Percentiles rank a stretch among this genome's conserved stretches.
phyloP scores from a whole-genome alignment of 2,888 invertebrate genomes.

The Callinectes sapidus region DNA sequence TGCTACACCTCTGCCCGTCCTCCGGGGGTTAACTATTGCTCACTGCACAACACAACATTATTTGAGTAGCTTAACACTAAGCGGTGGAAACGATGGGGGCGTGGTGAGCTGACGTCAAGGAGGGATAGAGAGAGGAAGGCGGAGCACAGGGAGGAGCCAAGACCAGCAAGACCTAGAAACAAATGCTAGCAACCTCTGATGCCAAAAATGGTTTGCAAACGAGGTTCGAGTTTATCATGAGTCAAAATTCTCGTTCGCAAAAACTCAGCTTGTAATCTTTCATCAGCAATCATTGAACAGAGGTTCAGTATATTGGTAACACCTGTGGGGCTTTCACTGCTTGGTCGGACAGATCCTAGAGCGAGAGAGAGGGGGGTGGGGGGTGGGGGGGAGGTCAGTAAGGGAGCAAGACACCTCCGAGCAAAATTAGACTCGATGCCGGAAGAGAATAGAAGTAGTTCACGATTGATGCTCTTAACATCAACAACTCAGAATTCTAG shows the following conservation, averaged over 20 bases:
- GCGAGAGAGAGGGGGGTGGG: too few relatives aligned
- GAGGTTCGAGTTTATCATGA: neutral
- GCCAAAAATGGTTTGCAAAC: neutral
- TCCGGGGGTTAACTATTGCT: neutral
- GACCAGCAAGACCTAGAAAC: neutral
- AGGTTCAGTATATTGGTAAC: neutral
- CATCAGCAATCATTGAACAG: neutral
- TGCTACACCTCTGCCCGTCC: too few relatives aligned
- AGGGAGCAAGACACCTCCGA: neutral
- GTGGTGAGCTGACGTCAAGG: neutral
- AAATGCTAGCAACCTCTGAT: neutral
- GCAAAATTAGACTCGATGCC: neutral
- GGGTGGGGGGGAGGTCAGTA: neutral
- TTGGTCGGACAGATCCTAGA: neutral
- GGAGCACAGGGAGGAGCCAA: constrained; percentile 12
- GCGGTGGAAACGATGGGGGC: neutral
- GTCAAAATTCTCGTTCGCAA: neutral
- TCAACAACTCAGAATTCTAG: neutral
- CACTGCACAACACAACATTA: neutral
- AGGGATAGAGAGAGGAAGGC: neutral
- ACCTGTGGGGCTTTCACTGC: neutral
- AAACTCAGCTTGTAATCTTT: neutral
- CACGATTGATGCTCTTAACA: neutral
- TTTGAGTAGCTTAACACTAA: neutral
- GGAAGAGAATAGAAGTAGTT: neutral